A percentile compares a stretch with the other conserved stretches of the same genome.
Evolutionary conservation across 1,140 invertebrate species (phyloP).

Genomic region (Dysdera silvatica): DNA sequence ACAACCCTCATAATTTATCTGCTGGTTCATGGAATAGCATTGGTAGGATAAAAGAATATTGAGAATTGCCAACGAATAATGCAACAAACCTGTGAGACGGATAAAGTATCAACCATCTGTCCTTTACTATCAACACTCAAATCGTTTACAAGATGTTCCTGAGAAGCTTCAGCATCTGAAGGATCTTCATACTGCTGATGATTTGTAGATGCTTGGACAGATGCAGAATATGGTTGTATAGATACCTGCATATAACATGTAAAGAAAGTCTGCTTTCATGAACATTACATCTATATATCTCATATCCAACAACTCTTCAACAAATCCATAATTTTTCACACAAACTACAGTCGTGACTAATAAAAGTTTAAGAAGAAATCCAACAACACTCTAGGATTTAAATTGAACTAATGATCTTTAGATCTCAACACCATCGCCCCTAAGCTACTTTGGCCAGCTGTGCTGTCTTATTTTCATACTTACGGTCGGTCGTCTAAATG

Average conservation of each 20-base stretch:
- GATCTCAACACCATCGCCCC: too few species aligned
- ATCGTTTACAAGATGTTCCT: conserved; percentile 11
- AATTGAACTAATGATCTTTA: too few species aligned
- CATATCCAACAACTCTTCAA: background rate
- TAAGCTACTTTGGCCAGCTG: too few species aligned
- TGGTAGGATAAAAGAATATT: too few species aligned
- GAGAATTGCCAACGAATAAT: too few species aligned
- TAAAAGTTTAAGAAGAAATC: background rate
- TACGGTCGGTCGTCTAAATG: too few species aligned
- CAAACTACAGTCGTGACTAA: background rate
- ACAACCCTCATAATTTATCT: too few species aligned
- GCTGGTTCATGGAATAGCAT: too few species aligned
- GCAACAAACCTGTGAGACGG: background rate
- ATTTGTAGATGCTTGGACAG: conserved; percentile 10
- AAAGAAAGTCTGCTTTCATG: background rate
- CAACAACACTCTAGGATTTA: too few species aligned
- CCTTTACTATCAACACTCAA: background rate
- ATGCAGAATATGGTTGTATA: conserved; percentile 21
- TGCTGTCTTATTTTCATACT: too few species aligned
- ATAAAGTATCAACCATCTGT: background rate
- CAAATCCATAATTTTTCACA: background rate
- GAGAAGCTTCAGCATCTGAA: conserved; percentile 10
- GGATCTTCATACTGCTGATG: conserved; percentile 8
- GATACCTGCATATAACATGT: conserved; percentile 1
- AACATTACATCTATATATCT: background rate